These are phyloP conservation scores for Andricus curvator DNA, from an alignment of 2,888 invertebrate species.

Conservation along the genomic window DNA sequence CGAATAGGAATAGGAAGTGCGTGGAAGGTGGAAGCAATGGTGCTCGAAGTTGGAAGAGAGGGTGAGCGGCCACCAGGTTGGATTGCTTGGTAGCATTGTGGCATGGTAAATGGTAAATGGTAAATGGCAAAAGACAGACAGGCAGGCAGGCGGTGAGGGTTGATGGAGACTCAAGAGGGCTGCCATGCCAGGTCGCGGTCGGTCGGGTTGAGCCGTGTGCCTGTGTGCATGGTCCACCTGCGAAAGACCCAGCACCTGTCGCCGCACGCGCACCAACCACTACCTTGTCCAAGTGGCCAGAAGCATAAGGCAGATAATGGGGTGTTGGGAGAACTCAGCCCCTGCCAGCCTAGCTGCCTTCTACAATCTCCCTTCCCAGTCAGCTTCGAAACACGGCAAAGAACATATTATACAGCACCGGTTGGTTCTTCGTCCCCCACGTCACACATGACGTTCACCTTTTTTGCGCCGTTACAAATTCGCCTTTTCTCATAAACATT, in stretches of 20 bases:
- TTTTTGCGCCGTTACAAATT: background rate
- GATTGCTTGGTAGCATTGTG: slow-evolving; percentile 24
- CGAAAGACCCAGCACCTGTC: slow-evolving; percentile 70
- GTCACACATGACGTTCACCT: slow-evolving; percentile 10
- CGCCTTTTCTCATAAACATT: background rate
- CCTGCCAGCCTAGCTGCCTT: slow-evolving; percentile 21
- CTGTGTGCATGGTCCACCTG: slow-evolving; percentile 70
- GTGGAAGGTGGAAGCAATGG: slow-evolving; percentile 20
- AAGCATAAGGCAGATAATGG: slow-evolving; percentile 51
- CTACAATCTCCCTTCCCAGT: slow-evolving; percentile 7
- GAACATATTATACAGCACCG: background rate
- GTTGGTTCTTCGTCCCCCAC: background rate
- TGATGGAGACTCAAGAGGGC: slow-evolving; percentile 44
- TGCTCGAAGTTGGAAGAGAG: slow-evolving; percentile 14
- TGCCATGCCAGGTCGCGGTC: slow-evolving; percentile 52
- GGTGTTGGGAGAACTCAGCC: slow-evolving; percentile 44
- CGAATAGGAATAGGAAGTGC: slow-evolving; percentile 6
- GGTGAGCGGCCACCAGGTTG: slow-evolving; percentile 17
- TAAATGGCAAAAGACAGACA: slow-evolving; percentile 4
- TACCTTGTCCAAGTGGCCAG: slow-evolving; percentile 42
- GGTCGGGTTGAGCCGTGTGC: background rate
- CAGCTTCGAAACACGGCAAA: slow-evolving; percentile 1
- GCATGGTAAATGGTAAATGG: slow-evolving; percentile 5
- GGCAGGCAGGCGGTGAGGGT: slow-evolving; percentile 32
- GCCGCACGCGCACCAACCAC: slow-evolving; percentile 63